These are phyloP conservation scores for Phymanthus crucifer DNA, from an alignment of 92 coral and sea anemone genomes.

Conservation along the genomic window DNA sequence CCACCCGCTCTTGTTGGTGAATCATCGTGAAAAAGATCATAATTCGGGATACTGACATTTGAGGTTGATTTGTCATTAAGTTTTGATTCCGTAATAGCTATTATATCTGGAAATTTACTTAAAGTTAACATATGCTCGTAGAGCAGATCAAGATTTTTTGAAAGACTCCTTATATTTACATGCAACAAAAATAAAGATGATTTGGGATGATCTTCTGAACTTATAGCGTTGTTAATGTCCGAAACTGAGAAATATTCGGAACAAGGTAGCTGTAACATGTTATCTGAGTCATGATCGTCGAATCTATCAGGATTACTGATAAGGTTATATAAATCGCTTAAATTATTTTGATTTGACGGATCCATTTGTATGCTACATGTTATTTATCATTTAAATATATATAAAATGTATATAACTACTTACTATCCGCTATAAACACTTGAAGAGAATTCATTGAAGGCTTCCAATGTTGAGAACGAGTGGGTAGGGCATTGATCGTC, in stretches of 20 bases:
- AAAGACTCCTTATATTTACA: neutral
- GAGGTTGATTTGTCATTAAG: neutral
- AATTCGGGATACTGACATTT: neutral
- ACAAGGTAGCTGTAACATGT: too few relatives aligned
- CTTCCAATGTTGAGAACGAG: constrained; percentile 20
- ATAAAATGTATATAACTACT: too few relatives aligned
- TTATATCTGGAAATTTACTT: neutral
- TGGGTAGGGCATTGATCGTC: constrained; percentile 8
- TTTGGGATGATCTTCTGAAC: neutral
- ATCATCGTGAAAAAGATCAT: neutral
- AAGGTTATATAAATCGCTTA: neutral
- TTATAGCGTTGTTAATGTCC: too few relatives aligned
- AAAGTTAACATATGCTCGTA: neutral
- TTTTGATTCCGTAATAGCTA: neutral
- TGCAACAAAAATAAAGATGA: neutral
- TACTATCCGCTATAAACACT: neutral
- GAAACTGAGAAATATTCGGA: too few relatives aligned
- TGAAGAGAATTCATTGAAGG: neutral
- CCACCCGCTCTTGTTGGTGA: neutral
- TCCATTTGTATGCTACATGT: neutral
- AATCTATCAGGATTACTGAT: neutral
- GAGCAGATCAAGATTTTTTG: neutral
- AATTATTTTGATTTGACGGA: neutral
- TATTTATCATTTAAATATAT: neutral
- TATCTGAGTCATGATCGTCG: neutral